Evolutionary conservation across 2,888 invertebrate species (phyloP), one percentile per base, ranked within the genome.

Genomic region (Odontocerum albicorne): DNA sequence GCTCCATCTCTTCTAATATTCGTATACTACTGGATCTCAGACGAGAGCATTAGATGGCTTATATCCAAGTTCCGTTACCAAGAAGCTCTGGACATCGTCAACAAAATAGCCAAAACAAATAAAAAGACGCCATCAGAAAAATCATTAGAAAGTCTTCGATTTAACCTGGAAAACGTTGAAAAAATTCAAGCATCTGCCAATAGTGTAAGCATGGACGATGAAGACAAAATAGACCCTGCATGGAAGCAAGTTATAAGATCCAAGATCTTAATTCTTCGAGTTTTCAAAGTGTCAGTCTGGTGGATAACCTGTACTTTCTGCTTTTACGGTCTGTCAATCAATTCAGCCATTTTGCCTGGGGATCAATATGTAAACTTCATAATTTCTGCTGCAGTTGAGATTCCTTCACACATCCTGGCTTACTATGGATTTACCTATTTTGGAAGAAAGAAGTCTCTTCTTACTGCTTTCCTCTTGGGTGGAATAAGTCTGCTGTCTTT

Each of bases 251-350:
- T 83, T 20, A 65, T 84, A 10, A 76, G 72, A 65, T 83, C 84
- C 1, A 73, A 72, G 55, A 76, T 79, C 43, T 76, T 87, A 38
- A 69, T 79, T 19, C 69, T 75, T 22, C 74, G 87, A 64, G 70
- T 86, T 56, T 59, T 82, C 1, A 83, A 81, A 50, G 88, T 88
- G 62, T 86, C 86, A 6, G 83, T 87, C 64, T 81, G 88, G 64
- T 90, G 90, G 90, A 83, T 89, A 4, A 86, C 89, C 0, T 88
- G 87, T 67, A 86, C 88, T 0, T 85, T 91, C 64, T 85, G 90
- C 3, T 92, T 89, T 66, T 91, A 90, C 63, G 92, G 92, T 0
- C 70, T 92, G 10, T 88, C 88, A 0, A 77, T 92, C 51, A 90
- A 88, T 67, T 85, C 91, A 0, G 88, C 89, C 2, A 80, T 85